Evolutionary conservation across 2,888 invertebrate genomes (phyloP).

Genomic region (Drosophila pseudotakahashii): DNA sequence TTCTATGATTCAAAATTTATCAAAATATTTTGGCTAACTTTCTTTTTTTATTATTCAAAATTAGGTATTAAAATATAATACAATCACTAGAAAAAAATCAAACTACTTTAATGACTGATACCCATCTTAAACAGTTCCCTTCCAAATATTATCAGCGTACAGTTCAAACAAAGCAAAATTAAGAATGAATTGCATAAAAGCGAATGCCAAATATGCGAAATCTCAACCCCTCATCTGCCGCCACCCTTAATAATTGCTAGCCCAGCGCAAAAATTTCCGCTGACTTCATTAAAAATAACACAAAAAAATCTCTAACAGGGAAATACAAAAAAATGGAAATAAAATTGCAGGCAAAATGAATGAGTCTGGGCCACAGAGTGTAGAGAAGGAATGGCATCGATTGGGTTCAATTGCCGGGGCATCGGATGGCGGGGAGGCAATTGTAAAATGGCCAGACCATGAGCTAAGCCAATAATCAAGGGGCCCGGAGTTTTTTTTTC

Average conservation of each 20-base stretch:
- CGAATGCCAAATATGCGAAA: slow-evolving; percentile 44
- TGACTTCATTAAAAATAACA: slow-evolving; percentile 69
- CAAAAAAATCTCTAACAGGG: slow-evolving; percentile 17
- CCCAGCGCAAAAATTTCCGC: slow-evolving; percentile 67
- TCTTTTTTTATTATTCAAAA: too few species aligned
- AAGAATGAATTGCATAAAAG: slow-evolving; percentile 66
- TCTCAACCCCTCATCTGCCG: slow-evolving; percentile 8
- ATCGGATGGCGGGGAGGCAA: slow-evolving; percentile 38
- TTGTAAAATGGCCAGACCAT: slow-evolving; percentile 69
- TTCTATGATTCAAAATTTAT: too few species aligned
- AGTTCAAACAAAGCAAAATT: slow-evolving; percentile 53
- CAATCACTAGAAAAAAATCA: too few species aligned
- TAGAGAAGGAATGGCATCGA: slow-evolving; percentile 55
- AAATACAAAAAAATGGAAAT: slow-evolving; percentile 32
- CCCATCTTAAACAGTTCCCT: background rate
- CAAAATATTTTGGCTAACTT: too few species aligned
- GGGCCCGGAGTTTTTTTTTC: background rate
- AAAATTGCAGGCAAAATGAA: slow-evolving; percentile 71
- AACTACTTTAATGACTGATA: background rate
- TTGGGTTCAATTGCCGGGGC: slow-evolving; percentile 63
- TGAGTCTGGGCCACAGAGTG: slow-evolving; percentile 62
- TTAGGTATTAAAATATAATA: too few species aligned
- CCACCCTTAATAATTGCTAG: slow-evolving; percentile 43
- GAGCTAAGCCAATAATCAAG: slow-evolving; percentile 76
- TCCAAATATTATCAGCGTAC: slow-evolving; percentile 4